Percentiles rank a stretch among this genome's conserved stretches.
Conservation (phyloP, 2,797 vertebrate genomes). For the Arremon aurantiirostris region DNA sequence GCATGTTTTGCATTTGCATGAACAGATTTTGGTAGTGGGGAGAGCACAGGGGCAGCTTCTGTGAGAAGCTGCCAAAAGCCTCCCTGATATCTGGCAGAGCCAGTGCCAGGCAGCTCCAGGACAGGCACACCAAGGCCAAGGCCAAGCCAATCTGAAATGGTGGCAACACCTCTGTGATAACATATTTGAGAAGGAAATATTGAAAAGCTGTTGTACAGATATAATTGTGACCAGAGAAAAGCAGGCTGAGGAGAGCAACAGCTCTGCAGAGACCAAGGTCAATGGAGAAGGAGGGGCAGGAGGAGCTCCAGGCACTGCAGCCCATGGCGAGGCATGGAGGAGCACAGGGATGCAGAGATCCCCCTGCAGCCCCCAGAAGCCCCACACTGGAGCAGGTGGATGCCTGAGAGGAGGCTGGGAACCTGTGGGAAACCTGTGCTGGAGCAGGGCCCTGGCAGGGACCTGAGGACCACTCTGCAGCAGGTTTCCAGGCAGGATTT, state of each 20-base stretch:
- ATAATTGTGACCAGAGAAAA: background rate
- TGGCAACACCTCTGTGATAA: background rate
- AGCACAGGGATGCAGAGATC: no score
- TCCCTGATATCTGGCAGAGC: background rate
- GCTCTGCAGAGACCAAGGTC: background rate
- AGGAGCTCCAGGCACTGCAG: background rate
- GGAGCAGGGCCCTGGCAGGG: background rate
- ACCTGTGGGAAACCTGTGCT: background rate
- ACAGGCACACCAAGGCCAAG: background rate
- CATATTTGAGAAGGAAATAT: background rate
- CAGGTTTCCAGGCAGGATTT: background rate
- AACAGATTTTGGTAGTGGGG: background rate
- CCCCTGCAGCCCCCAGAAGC: background rate
- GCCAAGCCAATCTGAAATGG: background rate
- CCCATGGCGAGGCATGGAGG: background rate
- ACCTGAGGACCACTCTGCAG: background rate
- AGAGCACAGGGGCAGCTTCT: background rate
- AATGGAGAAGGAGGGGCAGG: background rate
- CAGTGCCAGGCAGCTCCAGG: background rate
- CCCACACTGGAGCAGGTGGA: background rate
- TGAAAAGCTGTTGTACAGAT: fast-evolving
- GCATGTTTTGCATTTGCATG: background rate
- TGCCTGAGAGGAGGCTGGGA: background rate
- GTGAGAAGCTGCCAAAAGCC: background rate
- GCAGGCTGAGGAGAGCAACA: fast-evolving